These are phyloP conservation scores for Thunnus albacares DNA, from an alignment of 2,797 vertebrate species.

Conservation along the genomic window DNA sequence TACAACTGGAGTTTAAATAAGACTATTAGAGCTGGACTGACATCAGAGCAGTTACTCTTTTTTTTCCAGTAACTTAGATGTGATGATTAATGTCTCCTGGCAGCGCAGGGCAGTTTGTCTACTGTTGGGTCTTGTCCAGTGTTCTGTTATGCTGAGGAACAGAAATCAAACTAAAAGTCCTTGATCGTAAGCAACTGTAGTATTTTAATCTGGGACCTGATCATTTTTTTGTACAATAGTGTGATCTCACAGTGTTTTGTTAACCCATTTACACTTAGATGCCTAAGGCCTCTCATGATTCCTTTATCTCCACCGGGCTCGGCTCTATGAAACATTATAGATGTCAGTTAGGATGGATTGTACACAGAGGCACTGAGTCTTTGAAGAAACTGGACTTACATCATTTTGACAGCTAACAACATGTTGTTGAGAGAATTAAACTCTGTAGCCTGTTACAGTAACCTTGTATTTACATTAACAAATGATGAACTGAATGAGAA, in stretches of 20 bases:
- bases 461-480: constrained; percentile 20
- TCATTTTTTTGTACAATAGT: constrained; percentile 32
- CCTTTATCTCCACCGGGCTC: constrained; percentile 39
- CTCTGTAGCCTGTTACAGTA: constrained; percentile 15
- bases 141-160: constrained; percentile 54
- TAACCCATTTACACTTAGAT: constrained; percentile 34
- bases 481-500: constrained; percentile 14
- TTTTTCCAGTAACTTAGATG: constrained; percentile 55
- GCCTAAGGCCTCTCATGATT: constrained; percentile 26
- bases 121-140: constrained; percentile 60
- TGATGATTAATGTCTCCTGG: constrained; percentile 61
- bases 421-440: constrained; percentile 28
- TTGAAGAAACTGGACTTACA: constrained; percentile 19
- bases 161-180: constrained; percentile 64
- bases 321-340: constrained; percentile 27
- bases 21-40: constrained; percentile 23
- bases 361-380: background rate
- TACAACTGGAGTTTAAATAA: constrained; percentile 19
- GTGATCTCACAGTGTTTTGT: constrained; percentile 37
- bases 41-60: constrained; percentile 35
- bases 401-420: constrained; percentile 23
- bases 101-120: constrained; percentile 47
- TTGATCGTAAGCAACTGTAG: constrained; percentile 51
- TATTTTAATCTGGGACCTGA: constrained; percentile 48
- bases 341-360: constrained; percentile 9